phyloP scores from a whole-genome alignment of 2,888 invertebrate species.

The Folsomia candida region DNA sequence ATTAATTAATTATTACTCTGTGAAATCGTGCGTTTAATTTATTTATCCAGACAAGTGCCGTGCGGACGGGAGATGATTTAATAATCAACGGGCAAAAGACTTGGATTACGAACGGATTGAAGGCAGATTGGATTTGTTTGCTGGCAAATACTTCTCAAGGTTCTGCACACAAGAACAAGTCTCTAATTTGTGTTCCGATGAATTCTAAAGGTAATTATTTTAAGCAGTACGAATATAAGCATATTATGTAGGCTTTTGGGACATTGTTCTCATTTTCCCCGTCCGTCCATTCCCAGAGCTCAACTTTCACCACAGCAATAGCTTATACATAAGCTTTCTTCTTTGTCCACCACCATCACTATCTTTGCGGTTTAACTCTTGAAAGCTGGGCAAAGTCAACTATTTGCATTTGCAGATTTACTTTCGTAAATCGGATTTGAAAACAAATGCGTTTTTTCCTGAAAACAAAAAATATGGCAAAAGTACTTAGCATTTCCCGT shows the following conservation, averaged over 20 bases:
- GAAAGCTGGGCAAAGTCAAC: too few relatives aligned
- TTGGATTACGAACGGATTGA: conserved; percentile 61
- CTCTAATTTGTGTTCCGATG: conserved; percentile 59
- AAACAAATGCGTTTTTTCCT: too few relatives aligned
- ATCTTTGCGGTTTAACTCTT: too few relatives aligned
- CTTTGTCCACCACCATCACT: too few relatives aligned
- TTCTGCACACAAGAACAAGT: conserved; percentile 57
- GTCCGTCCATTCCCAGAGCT: neutral
- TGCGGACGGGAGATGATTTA: conserved; percentile 54
- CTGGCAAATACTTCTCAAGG: conserved; percentile 58
- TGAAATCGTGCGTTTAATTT: conserved; percentile 4
- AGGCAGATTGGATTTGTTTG: conserved; percentile 62
- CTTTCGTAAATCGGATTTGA: too few relatives aligned
- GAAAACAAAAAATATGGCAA: too few relatives aligned
- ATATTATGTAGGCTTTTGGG: neutral
- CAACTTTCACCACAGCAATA: neutral
- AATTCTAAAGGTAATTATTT: conserved; percentile 54
- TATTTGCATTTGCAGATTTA: too few relatives aligned
- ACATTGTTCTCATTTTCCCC: neutral
- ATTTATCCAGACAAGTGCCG: conserved; percentile 38
- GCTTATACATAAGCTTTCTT: too few relatives aligned
- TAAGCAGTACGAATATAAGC: too few relatives aligned
- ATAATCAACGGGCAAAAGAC: conserved; percentile 61
- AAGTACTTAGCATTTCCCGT: too few relatives aligned
- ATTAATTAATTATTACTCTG: conserved; percentile 8